These are phyloP conservation scores for Oryzias dopingdopingensis DNA, from an alignment of 2,797 vertebrate genomes.

Conservation along the genomic window DNA sequence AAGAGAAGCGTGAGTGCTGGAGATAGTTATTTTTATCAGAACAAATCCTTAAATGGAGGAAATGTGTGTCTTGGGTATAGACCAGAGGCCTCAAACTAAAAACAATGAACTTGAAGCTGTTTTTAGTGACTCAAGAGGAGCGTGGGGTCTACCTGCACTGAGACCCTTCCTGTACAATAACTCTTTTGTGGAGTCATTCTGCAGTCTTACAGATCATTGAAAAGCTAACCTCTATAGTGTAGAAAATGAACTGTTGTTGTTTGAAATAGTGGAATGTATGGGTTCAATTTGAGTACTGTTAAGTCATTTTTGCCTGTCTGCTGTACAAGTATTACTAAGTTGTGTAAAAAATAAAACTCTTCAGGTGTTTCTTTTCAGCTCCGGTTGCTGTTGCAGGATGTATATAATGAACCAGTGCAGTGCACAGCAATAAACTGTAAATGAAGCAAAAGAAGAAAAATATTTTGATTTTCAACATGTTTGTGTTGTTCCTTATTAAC, in stretches of 20 bases:
- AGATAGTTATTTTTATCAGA: conserved; percentile 8
- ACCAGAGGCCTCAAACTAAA: not conserved
- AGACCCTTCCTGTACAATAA: conserved; percentile 57
- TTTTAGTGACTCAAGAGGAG: conserved; percentile 25
- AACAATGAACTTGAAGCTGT: conserved; percentile 14
- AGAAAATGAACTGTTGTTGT: conserved; percentile 88
- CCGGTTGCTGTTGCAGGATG: conserved; percentile 83
- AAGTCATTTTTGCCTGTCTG: conserved; percentile 87
- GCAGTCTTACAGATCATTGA: conserved; percentile 68
- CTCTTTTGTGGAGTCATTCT: conserved; percentile 41
- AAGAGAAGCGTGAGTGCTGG: conserved; percentile 6
- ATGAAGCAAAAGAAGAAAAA: conserved; percentile 46
- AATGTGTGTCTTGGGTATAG: not conserved
- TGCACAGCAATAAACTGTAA: conserved; percentile 85
- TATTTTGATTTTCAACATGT: conserved; percentile 2
- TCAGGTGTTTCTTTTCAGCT: conserved; percentile 83
- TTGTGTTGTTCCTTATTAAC: conserved; percentile 18
- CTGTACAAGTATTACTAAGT: conserved; percentile 89
- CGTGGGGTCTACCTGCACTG: conserved; percentile 42
- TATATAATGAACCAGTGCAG: conserved; percentile 86
- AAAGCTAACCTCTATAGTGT: conserved; percentile 83
- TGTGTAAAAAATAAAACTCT: conserved; percentile 78
- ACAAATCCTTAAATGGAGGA: conserved; percentile 3
- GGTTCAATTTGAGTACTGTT: conserved; percentile 74
- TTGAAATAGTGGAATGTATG: conserved; percentile 77